Percentiles rank a stretch among this genome's conserved stretches.
These are phyloP conservation scores for Listrodromus nycthemerus DNA, from an alignment of 2,888 invertebrate species.

Conservation along the genomic window DNA sequence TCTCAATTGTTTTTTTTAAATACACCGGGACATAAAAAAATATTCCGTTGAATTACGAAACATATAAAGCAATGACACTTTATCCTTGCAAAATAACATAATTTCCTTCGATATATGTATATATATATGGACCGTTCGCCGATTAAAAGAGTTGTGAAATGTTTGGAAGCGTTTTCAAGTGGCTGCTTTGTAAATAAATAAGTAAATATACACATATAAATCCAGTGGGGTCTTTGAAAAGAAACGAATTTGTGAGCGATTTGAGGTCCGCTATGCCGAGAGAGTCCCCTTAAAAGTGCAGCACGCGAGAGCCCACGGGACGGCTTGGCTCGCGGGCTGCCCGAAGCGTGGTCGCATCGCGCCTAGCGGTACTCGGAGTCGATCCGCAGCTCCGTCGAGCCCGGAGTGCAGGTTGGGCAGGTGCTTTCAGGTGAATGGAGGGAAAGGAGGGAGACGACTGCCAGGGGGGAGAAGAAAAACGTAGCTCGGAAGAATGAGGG, in stretches of 20 bases:
- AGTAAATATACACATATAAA: too few relatives aligned
- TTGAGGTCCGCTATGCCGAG: constrained; percentile 16
- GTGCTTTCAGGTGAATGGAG: constrained; percentile 76
- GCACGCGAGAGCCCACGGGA: constrained; percentile 20
- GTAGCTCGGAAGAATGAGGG: constrained; percentile 42
- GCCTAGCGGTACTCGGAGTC: constrained; percentile 71
- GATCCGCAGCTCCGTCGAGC: constrained; percentile 59
- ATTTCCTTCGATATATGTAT: too few relatives aligned
- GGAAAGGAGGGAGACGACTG: constrained; percentile 51
- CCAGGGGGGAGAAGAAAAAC: constrained; percentile 45
- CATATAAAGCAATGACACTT: too few relatives aligned
- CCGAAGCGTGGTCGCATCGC: constrained; percentile 41
- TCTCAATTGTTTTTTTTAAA: background rate
- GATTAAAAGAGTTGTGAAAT: too few relatives aligned
- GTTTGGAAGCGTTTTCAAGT: too few relatives aligned
- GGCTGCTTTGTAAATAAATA: too few relatives aligned
- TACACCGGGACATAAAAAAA: too few relatives aligned
- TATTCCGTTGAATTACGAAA: too few relatives aligned
- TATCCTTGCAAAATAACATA: too few relatives aligned
- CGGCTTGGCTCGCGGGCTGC: constrained; percentile 40
- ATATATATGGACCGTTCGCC: too few relatives aligned
- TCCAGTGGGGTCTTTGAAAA: background rate
- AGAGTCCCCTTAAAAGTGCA: constrained; percentile 56
- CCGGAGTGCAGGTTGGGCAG: constrained; percentile 75
- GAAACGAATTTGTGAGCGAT: constrained; percentile 1